phyloP scores from a whole-genome alignment of 1,140 invertebrate species.

The Drosophila azteca region DNA sequence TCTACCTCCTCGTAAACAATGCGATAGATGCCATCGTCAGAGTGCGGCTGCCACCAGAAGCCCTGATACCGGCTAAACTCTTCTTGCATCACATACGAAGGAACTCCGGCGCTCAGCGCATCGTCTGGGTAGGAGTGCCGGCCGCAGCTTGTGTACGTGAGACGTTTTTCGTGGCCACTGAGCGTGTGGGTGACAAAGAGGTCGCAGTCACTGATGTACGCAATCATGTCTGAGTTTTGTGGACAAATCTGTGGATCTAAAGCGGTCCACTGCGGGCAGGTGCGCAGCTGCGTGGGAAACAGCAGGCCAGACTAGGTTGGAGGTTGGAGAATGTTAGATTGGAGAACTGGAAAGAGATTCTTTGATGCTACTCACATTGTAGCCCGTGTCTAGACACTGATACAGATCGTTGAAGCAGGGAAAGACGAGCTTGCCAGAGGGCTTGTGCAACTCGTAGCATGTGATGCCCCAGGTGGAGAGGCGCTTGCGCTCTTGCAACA shows the following conservation, averaged over 20 bases:
- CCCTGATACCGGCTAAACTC: conserved; percentile 98
- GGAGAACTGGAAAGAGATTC: background rate
- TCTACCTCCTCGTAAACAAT: conserved; percentile 99
- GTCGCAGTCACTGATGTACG: conserved; percentile 95
- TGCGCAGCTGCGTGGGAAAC: conserved; percentile 89
- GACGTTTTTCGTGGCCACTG: conserved; percentile 88
- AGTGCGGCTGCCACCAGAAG: conserved; percentile 98
- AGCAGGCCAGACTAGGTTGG: conserved; percentile 86
- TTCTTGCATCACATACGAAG: conserved; percentile 99
- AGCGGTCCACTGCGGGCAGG: conserved; percentile 87
- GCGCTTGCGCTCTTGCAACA: conserved; percentile 95
- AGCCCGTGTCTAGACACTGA: conserved; percentile 90
- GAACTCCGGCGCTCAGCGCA: conserved; percentile 94
- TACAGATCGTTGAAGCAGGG: conserved; percentile 94
- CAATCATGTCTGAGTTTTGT: conserved; percentile 92
- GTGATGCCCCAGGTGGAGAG: conserved; percentile 96
- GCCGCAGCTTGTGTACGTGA: conserved; percentile 93
- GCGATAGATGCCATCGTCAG: conserved; percentile 90
- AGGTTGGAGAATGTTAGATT: conserved; percentile 53
- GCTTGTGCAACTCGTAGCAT: conserved; percentile 93
- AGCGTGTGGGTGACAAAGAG: conserved; percentile 93
- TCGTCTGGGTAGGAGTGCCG: conserved; percentile 89
- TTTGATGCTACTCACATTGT: conserved; percentile 85
- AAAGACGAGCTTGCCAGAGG: conserved; percentile 94
- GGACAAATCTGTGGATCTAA: conserved; percentile 97